Evolutionary conservation across 2,113 vertebrate species (phyloP), one percentile per base, ranked within the genome.

Genomic region (Ovibos moschatus): DNA sequence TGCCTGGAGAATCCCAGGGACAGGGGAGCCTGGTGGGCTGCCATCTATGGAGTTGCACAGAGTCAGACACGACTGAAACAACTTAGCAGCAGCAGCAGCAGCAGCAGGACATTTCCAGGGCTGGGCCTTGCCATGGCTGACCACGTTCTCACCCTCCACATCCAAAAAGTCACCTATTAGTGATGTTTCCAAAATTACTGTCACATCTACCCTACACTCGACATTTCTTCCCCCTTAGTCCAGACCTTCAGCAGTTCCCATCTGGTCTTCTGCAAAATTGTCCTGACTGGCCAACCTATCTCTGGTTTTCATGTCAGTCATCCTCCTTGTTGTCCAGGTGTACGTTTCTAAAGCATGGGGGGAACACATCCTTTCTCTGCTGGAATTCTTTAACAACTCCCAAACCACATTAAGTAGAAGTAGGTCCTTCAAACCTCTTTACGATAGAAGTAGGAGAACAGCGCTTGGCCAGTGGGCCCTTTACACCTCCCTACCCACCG

Each of bases 281-380:
- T 82, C 45, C 87, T 9, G 9, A 28, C 30, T 28, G 10, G 14
- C 23, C 87, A 51, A 1, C 10, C n/a, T 21, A 2, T 27, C 28
- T 43, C 16, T 47, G 4, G 6, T 16, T 53, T 82, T 45, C 15
- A 27, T 2, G 5, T 47, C 36, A n/a, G 7, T 11, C 36, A 25
- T 6, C 16, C 15, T 40, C 25, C 3, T 2, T 0, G 21, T 11
- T 15, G 12, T 33, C 27, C 7, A 23, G 16, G 27, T 13, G 10
- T 15, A 3, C 2, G 2, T 47, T 74, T 76, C 95, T 71, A 36
- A 57, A 85, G 74, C 58, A 55, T 16, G 53, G 15, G 1, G 6
- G 76, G n/a, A 47, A 7, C 19, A 14, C 3, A 1, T 40, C 55
- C 10, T 57, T 45, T 82, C 76, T 91, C 47, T 33, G 17, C 13